Percentiles rank a stretch among this genome's conserved stretches.
Evolutionary conservation across 2,113 vertebrate genomes (phyloP).

Genomic region (Corydoras sp.): DNA sequence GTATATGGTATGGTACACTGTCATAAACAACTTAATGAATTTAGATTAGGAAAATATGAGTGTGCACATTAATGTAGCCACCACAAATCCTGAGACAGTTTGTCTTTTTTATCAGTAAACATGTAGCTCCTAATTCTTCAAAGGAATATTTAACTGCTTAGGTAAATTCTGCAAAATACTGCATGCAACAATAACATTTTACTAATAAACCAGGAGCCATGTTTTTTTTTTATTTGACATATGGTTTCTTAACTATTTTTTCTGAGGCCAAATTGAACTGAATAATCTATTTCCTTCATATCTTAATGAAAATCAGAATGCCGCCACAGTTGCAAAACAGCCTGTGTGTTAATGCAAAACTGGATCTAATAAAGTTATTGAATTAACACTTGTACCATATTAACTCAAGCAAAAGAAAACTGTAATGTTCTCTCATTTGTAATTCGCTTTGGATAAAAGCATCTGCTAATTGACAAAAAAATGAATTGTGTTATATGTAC

Average conservation of each 20-base stretch:
- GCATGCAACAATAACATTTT: not conserved
- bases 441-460: too few species aligned
- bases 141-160: not conserved
- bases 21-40: not conserved
- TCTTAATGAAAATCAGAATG: not conserved
- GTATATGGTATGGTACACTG: constrained; percentile 6
- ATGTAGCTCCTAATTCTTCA: too few species aligned
- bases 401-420: too few species aligned
- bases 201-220: not conserved
- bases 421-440: too few species aligned
- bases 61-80: not conserved
- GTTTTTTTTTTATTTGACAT: not conserved
- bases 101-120: too few species aligned
- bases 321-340: too few species aligned
- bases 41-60: not conserved
- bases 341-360: too few species aligned
- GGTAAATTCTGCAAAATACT: not conserved
- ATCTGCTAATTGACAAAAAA: too few species aligned
- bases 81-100: not conserved
- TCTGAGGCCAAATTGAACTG: not conserved
- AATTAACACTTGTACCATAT: too few species aligned
- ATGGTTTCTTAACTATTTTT: not conserved
- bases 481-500: too few species aligned
- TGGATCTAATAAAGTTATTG: too few species aligned
- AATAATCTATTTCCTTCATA: not conserved